Percentiles rank a stretch among this genome's conserved stretches.
These are phyloP conservation scores for Microhierax caerulescens DNA, from an alignment of 2,797 vertebrate genomes.

Conservation along the genomic window DNA sequence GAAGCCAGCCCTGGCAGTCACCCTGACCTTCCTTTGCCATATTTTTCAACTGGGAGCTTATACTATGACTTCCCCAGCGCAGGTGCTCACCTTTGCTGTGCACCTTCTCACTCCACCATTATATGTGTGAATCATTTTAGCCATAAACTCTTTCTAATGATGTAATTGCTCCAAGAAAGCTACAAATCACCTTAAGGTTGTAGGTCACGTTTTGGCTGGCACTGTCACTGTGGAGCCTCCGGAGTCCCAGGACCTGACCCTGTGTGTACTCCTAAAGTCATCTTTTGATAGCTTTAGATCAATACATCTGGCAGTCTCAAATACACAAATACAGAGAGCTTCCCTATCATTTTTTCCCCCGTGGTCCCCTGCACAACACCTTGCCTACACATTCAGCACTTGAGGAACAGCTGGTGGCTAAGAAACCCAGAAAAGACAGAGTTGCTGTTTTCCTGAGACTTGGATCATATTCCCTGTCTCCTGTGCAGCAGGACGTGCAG, in stretches of 20 bases:
- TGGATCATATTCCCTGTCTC: not conserved
- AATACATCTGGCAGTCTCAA: not conserved
- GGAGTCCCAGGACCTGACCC: not conserved
- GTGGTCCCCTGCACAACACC: not conserved
- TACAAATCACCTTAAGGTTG: not conserved
- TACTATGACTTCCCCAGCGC: not conserved
- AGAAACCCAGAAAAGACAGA: not conserved
- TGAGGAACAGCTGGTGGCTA: not conserved
- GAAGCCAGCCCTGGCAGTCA: not conserved
- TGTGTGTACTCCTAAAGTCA: fast-evolving
- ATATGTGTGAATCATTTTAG: not conserved
- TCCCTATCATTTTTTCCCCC: not conserved
- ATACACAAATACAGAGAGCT: not conserved
- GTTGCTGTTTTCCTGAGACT: not conserved
- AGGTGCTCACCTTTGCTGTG: not conserved
- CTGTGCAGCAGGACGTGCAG: not conserved
- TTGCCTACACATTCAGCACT: not conserved
- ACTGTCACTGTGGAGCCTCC: not conserved
- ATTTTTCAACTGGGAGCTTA: not conserved
- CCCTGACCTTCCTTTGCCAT: not conserved
- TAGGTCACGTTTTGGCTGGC: not conserved
- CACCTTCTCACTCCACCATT: not conserved
- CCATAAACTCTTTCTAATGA: not conserved
- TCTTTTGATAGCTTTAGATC: not conserved
- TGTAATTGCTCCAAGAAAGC: not conserved